Percentiles rank a stretch among this genome's conserved stretches.
Conservation (phyloP, 2,888 invertebrate genomes). For the Subacronicta megacephala region DNA sequence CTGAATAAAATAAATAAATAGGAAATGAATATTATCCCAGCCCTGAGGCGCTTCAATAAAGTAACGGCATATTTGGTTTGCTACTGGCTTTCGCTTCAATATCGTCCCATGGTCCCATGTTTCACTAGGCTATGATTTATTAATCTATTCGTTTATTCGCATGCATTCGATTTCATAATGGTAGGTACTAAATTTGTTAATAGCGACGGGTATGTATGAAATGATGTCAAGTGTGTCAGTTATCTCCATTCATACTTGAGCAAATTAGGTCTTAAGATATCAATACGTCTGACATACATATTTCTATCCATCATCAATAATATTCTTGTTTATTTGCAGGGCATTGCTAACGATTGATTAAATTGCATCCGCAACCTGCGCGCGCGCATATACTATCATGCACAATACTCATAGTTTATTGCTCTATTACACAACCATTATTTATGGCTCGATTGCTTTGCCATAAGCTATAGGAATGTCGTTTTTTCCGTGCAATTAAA, state of each 20-base stretch:
- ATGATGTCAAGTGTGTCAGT: slow-evolving; percentile 32
- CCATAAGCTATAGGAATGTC: slow-evolving; percentile 64
- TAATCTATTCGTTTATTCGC: slow-evolving; percentile 14
- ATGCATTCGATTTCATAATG: slow-evolving; percentile 31
- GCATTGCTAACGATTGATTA: slow-evolving; percentile 62
- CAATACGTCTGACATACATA: slow-evolving; percentile 50
- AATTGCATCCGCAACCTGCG: slow-evolving; percentile 63
- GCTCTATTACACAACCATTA: slow-evolving; percentile 77
- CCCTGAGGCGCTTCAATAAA: slow-evolving; percentile 63
- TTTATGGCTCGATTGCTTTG: slow-evolving; percentile 68
- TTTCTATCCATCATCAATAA: slow-evolving; percentile 57
- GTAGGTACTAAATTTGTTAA: slow-evolving; percentile 13
- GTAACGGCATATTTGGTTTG: slow-evolving; percentile 66
- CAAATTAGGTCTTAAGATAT: slow-evolving; percentile 53
- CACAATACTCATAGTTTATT: slow-evolving; percentile 72
- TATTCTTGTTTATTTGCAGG: slow-evolving; percentile 61
- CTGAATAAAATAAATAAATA: slow-evolving; percentile 83
- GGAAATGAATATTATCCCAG: slow-evolving; percentile 68
- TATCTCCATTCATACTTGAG: slow-evolving; percentile 43
- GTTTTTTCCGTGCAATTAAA: slow-evolving; percentile 71
- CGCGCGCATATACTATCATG: slow-evolving; percentile 58
- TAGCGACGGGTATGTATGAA: slow-evolving; percentile 34
- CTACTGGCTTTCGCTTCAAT: slow-evolving; percentile 45
- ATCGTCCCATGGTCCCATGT: slow-evolving; percentile 21
- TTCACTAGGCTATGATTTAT: slow-evolving; percentile 39